phyloP scores from a whole-genome alignment of 2,888 invertebrate genomes.

The Tachystola acroxantha region DNA sequence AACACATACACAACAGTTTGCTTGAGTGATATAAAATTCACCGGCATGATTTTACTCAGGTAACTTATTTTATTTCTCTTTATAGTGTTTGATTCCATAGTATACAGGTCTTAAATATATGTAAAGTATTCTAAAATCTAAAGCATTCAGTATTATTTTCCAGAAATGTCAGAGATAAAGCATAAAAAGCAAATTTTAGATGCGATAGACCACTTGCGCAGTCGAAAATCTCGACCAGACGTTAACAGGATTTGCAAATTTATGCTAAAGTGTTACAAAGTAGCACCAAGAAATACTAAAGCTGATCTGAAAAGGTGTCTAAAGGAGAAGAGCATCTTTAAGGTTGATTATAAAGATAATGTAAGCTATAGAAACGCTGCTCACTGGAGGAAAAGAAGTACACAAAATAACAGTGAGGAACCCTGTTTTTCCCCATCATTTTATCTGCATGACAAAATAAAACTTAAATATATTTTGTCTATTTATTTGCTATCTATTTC shows the following conservation, averaged over 20 bases:
- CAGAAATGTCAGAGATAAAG: constrained; percentile 80
- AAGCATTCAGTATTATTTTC: constrained; percentile 22
- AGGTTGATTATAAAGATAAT: constrained; percentile 92
- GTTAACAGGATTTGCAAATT: constrained; percentile 90
- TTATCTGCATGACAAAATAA: too few relatives aligned
- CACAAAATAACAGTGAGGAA: constrained; percentile 53
- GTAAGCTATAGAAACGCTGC: constrained; percentile 91
- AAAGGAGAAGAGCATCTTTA: constrained; percentile 85
- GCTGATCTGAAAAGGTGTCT: constrained; percentile 86
- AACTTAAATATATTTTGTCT: too few relatives aligned
- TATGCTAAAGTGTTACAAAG: constrained; percentile 85
- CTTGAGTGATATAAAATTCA: constrained; percentile 37
- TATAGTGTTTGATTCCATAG: too few relatives aligned
- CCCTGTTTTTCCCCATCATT: too few relatives aligned
- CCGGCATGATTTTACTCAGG: constrained; percentile 69
- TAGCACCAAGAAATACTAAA: constrained; percentile 82
- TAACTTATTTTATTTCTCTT: constrained; percentile 27
- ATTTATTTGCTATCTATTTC: too few relatives aligned
- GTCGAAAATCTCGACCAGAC: constrained; percentile 91
- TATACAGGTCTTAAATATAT: too few relatives aligned
- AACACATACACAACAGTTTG: too few relatives aligned
- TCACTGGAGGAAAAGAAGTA: constrained; percentile 78
- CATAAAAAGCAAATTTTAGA: constrained; percentile 88
- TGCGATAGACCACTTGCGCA: constrained; percentile 90
- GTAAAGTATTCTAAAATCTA: constrained; percentile 27